Evolutionary conservation across 2,797 vertebrate genomes (phyloP).

Genomic region (Eulemur coronatus): DNA sequence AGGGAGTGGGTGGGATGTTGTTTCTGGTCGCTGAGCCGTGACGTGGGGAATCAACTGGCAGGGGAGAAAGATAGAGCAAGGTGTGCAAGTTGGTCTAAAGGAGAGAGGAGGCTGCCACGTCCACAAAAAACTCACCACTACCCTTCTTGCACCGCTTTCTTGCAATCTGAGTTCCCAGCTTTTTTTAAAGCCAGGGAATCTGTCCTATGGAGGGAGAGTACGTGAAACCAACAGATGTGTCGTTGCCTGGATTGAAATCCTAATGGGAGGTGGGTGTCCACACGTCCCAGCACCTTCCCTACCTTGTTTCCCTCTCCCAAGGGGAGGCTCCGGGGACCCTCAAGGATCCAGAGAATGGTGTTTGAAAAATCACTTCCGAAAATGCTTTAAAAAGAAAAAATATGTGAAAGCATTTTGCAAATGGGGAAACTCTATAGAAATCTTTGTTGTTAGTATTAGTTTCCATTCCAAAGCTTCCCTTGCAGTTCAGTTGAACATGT

Average conservation of each 20-base stretch:
- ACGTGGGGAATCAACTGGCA: background rate
- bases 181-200: background rate
- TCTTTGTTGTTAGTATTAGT: background rate
- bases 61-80: background rate
- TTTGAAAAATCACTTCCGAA: background rate
- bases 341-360: background rate
- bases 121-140: rapidly evolving
- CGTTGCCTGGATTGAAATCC: background rate
- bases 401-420: background rate
- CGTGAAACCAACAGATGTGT: rapidly evolving
- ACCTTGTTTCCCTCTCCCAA: background rate
- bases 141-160: background rate
- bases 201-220: too few species aligned
- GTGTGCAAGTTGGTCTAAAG: background rate
- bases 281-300: background rate
- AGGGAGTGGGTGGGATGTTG: rapidly evolving
- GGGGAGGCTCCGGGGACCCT: background rate
- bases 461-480: background rate
- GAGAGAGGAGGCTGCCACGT: background rate
- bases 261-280: rapidly evolving
- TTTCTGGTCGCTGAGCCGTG: background rate
- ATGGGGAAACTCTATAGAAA: background rate
- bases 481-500: background rate
- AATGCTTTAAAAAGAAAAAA: background rate
- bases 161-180: background rate